phyloP scores from a whole-genome alignment of 2,113 vertebrate species.

The Rynchops niger region DNA sequence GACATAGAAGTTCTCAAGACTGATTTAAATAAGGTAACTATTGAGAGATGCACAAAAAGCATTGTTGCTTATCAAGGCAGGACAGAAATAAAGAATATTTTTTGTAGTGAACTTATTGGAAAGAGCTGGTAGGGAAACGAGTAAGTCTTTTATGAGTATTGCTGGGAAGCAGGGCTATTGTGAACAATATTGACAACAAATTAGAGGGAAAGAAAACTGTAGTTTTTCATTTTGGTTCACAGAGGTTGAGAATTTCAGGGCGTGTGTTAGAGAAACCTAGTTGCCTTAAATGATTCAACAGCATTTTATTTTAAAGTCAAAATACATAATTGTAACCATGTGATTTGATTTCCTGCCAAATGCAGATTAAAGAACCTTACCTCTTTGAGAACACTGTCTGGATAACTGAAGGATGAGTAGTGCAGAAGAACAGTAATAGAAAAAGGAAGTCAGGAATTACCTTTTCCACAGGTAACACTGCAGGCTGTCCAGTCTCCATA shows the following conservation, averaged over 20 bases:
- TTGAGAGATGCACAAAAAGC: background rate
- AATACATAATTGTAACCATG: background rate
- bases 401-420: background rate
- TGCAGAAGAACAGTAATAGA: background rate
- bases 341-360: background rate
- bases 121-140: background rate
- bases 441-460: slow-evolving; percentile 64
- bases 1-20: background rate
- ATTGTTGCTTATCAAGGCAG: background rate
- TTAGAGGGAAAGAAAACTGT: background rate
- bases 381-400: background rate
- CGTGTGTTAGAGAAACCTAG: background rate
- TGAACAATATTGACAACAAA: background rate
- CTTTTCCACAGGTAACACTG: slow-evolving; percentile 90
- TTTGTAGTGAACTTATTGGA: background rate
- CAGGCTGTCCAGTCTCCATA: slow-evolving; percentile 91
- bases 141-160: background rate
- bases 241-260: background rate
- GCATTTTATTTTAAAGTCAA: background rate
- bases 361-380: background rate
- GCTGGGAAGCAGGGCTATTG: background rate
- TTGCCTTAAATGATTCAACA: background rate
- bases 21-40: background rate
- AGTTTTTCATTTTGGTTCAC: background rate
- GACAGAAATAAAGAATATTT: background rate